Evolutionary conservation across 1,140 invertebrate species (phyloP).

Genomic region (Chionoecetes opilio): DNA sequence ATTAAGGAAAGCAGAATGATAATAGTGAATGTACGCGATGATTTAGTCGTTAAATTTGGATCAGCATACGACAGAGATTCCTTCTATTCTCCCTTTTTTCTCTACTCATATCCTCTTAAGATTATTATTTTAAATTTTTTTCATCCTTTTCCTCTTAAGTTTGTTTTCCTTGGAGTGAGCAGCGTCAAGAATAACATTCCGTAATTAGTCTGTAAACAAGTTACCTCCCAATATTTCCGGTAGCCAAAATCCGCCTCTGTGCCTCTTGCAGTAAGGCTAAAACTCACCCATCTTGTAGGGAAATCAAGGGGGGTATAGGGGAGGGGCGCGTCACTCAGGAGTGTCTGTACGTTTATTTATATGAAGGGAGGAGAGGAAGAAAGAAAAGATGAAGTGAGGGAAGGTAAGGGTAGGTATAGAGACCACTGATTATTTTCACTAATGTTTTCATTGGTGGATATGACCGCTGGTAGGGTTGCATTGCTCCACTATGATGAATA

Average conservation of each 20-base stretch:
- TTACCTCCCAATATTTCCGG: neutral
- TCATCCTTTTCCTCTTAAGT: neutral
- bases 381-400: neutral
- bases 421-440: neutral
- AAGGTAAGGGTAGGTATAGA: neutral
- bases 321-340: slow-evolving; percentile 6
- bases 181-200: neutral
- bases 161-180: slow-evolving; percentile 19
- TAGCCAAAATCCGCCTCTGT: neutral
- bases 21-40: no score
- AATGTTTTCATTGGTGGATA: neutral
- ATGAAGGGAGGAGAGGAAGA: no score
- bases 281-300: neutral
- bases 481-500: no score
- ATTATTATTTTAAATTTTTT: no score
- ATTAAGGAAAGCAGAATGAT: no score
- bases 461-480: neutral
- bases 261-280: neutral
- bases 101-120: no score
- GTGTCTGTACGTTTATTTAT: neutral
- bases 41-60: no score
- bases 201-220: neutral
- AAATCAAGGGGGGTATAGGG: neutral
- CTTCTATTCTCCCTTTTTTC: neutral
- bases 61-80: neutral